Percentiles rank a stretch among this genome's conserved stretches.
phyloP scores from a whole-genome alignment of 1,140 invertebrate species.

The Globodera ellingtonae region DNA sequence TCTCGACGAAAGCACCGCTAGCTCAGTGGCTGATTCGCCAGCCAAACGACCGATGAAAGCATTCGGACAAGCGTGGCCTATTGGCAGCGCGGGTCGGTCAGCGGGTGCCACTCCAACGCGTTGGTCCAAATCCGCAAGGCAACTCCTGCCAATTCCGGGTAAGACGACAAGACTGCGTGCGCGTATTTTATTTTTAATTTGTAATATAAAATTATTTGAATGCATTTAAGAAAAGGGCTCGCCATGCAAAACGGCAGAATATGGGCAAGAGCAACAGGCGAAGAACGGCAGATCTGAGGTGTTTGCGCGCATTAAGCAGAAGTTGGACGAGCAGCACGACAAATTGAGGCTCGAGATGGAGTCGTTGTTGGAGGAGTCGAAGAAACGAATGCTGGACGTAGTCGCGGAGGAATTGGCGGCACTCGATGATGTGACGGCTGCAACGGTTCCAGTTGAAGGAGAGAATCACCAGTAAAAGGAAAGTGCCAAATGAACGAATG shows the following conservation, averaged over 20 bases:
- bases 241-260: neutral
- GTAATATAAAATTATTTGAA: neutral
- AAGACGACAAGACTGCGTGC: neutral
- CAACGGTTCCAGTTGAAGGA: too few relatives aligned
- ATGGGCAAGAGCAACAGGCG: neutral
- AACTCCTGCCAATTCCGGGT: neutral
- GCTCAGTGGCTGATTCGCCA: neutral
- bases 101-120: neutral
- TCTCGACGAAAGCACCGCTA: neutral
- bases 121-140: neutral
- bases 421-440: neutral
- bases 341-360: slow-evolving; percentile 5
- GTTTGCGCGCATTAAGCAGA: neutral
- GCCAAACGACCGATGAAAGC: slow-evolving; percentile 5
- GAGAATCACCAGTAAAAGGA: too few relatives aligned
- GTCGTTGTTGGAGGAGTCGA: slow-evolving; percentile 1
- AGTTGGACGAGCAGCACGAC: neutral
- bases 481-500: neutral
- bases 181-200: too few relatives aligned
- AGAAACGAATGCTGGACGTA: neutral
- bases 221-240: neutral
- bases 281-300: neutral
- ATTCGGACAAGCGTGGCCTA: neutral
- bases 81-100: neutral
- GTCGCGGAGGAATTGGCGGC: neutral